A percentile compares a stretch with the other conserved stretches of the same genome.
These are phyloP conservation scores for Mellilla xanthometata DNA, from an alignment of 2,888 invertebrate genomes.

Conservation along the genomic window DNA sequence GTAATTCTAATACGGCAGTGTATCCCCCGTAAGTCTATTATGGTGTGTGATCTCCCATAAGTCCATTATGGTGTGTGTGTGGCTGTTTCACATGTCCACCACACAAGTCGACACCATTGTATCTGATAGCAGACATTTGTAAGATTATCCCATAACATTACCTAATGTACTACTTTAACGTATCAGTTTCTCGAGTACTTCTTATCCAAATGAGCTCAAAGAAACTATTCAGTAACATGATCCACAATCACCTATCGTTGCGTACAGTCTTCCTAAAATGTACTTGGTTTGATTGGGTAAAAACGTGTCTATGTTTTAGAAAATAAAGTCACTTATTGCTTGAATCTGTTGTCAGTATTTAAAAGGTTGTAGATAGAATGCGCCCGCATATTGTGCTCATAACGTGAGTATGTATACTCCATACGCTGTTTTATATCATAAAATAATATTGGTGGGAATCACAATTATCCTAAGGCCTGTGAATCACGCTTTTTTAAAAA, in stretches of 20 bases:
- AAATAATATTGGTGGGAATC: conserved; percentile 26
- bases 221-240: conserved; percentile 30
- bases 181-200: conserved; percentile 33
- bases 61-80: not conserved
- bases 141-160: conserved; percentile 23
- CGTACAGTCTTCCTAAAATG: conserved; percentile 3
- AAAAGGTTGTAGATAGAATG: conserved; percentile 46
- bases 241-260: conserved; percentile 27
- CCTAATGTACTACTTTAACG: conserved; percentile 31
- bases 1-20: too few species aligned
- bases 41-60: too few species aligned
- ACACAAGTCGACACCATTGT: conserved; percentile 15
- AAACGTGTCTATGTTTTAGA: not conserved
- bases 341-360: not conserved
- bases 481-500: too few species aligned
- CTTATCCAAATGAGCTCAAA: conserved; percentile 31
- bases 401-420: not conserved
- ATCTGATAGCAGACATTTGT: conserved; percentile 11
- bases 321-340: not conserved
- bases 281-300: not conserved
- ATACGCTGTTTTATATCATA: conserved; percentile 26
- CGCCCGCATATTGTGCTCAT: conserved; percentile 58
- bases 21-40: too few species aligned
- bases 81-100: not conserved
- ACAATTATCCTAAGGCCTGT: too few species aligned